Evolutionary conservation across 2,888 invertebrate species (phyloP).

Genomic region (Aphidius colemani): DNA sequence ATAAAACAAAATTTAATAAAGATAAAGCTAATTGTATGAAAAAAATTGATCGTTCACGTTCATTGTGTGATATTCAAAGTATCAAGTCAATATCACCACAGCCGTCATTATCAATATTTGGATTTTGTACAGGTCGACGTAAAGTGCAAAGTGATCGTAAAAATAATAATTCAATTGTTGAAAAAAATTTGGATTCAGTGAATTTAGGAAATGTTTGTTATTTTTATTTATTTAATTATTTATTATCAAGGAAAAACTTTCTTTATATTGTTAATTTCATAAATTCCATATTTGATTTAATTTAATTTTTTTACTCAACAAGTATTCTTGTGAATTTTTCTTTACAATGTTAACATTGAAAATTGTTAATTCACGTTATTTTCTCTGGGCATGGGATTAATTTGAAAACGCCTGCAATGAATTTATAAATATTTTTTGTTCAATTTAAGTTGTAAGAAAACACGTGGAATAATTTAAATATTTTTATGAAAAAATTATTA

Average conservation of each 20-base stretch:
- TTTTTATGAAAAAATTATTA: too few relatives aligned
- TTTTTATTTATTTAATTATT: constrained; percentile 1
- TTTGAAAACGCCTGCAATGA: too few relatives aligned
- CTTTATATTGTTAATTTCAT: background rate
- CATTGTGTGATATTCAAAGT: constrained; percentile 42
- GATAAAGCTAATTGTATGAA: too few relatives aligned
- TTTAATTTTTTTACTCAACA: constrained; percentile 1
- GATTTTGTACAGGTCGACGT: constrained; percentile 53
- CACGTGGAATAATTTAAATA: too few relatives aligned
- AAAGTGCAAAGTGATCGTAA: constrained; percentile 37
- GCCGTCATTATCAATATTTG: constrained; percentile 51
- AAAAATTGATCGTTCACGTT: constrained; percentile 33
- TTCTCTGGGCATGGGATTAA: too few relatives aligned
- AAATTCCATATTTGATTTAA: constrained; percentile 1
- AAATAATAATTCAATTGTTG: constrained; percentile 25
- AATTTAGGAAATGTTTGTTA: constrained; percentile 30
- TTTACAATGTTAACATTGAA: too few relatives aligned
- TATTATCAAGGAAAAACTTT: background rate
- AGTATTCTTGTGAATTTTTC: background rate
- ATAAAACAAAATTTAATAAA: constrained; percentile 39
- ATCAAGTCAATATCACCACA: constrained; percentile 40
- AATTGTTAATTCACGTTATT: too few relatives aligned
- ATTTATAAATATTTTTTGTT: background rate
- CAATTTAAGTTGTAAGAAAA: background rate
- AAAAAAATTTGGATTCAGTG: constrained; percentile 6